Base-by-base conservation (phyloP, 2,888 invertebrate genomes). In the Hyposoter didymator region DNA sequence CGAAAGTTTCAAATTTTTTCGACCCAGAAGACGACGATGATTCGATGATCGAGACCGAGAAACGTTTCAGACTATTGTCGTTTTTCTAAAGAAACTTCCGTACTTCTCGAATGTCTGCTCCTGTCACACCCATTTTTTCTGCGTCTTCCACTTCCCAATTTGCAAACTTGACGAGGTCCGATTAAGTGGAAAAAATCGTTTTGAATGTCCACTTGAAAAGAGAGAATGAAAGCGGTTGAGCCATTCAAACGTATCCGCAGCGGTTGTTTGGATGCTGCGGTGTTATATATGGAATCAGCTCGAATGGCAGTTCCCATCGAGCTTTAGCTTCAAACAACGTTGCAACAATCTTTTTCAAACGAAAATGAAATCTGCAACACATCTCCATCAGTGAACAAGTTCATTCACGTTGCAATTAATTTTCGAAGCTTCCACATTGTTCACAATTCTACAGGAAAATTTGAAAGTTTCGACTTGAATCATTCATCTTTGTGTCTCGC, bases 111-210 rank as follows among this genome's bases (percentile, higher is more conserved):
- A 14, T 14, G 28, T 10, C 1, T 1, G 5, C 28, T 14, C 5
- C n/a, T 14, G 59, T 28, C 76, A 76, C 66, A 76, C 76, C 76
- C 76, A 49, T 1, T 69, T 45, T 47, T 67, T 69, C 47, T 10
- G 14, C 17, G 7, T 28, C 47, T 69, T 22, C 14, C 45, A 39
- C 17, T 69, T 39, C 8, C 22, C 22, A 47, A 45, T 69, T 8
- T 45, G 2, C 45, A 17, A 12, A 1, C 8, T 5, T 35, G 14
- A 28, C 35, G 6, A 75, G 32, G 28, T 5, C 28, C 32, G 19
- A n/a, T 59, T 3, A 5, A 28, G 28, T 45, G 22, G 8, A 19
- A 62, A 28, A 59, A 43, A 14, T 45, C 1, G 6, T 22, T 49
- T 76, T 19, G 1, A 64, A 12, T 17, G 22, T n/a, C 22, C 19